A percentile compares a stretch with the other conserved stretches of the same genome.
phyloP scores from a whole-genome alignment of 2,888 invertebrate species.

The Gymnoscelis rufifasciata region DNA sequence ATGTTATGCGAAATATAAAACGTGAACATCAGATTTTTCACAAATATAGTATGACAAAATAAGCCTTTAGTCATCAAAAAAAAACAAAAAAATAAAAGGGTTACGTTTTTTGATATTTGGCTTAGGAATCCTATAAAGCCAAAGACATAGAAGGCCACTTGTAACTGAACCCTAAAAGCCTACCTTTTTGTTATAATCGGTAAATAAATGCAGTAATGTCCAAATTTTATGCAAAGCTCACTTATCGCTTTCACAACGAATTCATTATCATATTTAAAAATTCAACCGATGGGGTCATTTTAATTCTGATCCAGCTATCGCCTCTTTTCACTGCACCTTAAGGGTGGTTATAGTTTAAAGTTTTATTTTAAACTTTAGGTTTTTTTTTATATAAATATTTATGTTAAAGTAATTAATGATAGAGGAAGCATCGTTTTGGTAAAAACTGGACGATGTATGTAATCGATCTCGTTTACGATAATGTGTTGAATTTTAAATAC shows the following conservation, averaged over 20 bases:
- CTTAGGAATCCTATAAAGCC: too few relatives aligned
- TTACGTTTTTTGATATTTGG: too few relatives aligned
- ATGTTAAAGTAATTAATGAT: slow-evolving; percentile 53
- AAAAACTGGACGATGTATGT: slow-evolving; percentile 48
- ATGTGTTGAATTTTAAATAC: slow-evolving; percentile 42
- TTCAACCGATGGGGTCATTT: not conserved
- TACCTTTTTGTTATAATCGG: too few relatives aligned
- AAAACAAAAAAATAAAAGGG: too few relatives aligned
- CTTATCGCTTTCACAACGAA: slow-evolving; percentile 70
- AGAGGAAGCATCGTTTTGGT: slow-evolving; percentile 45
- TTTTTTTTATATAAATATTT: slow-evolving; percentile 37
- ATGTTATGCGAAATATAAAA: too few relatives aligned
- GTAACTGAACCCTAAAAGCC: too few relatives aligned
- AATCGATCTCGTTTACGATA: slow-evolving; percentile 48
- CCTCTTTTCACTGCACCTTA: not conserved
- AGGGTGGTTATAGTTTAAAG: not conserved
- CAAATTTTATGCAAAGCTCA: slow-evolving; percentile 25
- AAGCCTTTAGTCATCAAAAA: too few relatives aligned
- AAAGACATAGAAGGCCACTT: too few relatives aligned
- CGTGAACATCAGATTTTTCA: too few relatives aligned
- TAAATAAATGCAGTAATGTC: slow-evolving; percentile 14
- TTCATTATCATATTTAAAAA: slow-evolving; percentile 52
- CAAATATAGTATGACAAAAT: too few relatives aligned
- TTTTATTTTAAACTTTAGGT: too few relatives aligned
- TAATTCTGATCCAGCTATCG: too few relatives aligned